Evolutionary conservation across 2,113 vertebrate species (phyloP), one percentile per base, ranked within the genome.

Genomic region (Myiopsitta monachus): DNA sequence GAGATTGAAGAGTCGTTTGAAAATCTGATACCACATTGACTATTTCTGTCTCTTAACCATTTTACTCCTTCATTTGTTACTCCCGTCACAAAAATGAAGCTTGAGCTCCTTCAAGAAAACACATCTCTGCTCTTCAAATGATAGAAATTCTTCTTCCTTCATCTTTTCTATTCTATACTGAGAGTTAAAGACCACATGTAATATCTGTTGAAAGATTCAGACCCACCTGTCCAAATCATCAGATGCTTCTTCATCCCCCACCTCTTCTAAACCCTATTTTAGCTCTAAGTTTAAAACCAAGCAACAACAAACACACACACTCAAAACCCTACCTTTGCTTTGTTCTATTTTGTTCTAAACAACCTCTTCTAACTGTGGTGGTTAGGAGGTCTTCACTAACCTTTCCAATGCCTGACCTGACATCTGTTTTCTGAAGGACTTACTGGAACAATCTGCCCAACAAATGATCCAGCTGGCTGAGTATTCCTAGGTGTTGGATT

Each of bases 401-500:
- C 30, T n/a, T 95, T 92, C 57, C 78, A 84, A 6, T 15, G 19
- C 36, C 0, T 21, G 57, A 62, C 51, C 38, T 54, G 70, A 52
- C 70, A 87, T 89, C 74, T 96, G 84, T 91, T 95, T 97, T 94
- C 89, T 95, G 87, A 92, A 83, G 63, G 38, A 83, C 62, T 82
- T 86, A 31, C 22, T 62, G 81, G 27, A 79, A 38, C 24, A 76
- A 10, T 52, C 52, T 79, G 70, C 81, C 70, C 87, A 78, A 12
- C 0, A 6, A 54, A 51, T 46, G 70, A 72, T 95, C 91, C 93
- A 91, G 67, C 87, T 95, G 84, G 69, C 80, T 67, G 54, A 23
- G 5, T 22, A 9, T 69, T 44, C 31, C 57, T 72, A 79, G 81
- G 74, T 94, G n/a, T 49, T 92, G 91, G 87, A 69, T 70, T 88